Percentiles rank a stretch among this genome's conserved stretches.
These are phyloP conservation scores for Coptodon bakossiorum DNA, from an alignment of 2,113 vertebrate species.

Conservation along the genomic window DNA sequence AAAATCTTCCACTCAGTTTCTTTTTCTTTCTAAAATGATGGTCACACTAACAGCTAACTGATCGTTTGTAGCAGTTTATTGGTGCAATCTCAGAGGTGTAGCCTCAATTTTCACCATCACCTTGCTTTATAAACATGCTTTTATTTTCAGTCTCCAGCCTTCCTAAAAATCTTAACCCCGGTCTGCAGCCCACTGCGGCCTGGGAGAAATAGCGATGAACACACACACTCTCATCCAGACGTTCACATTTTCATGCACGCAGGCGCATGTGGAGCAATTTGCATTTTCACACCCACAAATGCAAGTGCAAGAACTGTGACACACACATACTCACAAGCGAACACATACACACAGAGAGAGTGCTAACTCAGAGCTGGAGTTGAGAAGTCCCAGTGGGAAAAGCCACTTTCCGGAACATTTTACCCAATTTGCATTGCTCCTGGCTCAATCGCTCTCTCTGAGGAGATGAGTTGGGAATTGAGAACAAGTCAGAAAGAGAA, in stretches of 20 bases:
- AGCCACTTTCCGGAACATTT: conserved; percentile 69
- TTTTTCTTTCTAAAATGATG: background rate
- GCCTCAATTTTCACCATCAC: conserved; percentile 19
- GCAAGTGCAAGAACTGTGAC: background rate
- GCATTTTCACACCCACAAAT: background rate
- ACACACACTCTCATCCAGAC: background rate
- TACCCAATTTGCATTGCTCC: conserved; percentile 71
- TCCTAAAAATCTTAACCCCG: background rate
- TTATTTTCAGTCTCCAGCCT: background rate
- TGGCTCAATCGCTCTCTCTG: conserved; percentile 51
- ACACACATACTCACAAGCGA: background rate
- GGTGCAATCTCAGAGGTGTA: conserved; percentile 1
- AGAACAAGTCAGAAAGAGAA: conserved; percentile 8
- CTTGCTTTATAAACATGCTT: background rate
- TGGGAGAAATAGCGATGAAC: background rate
- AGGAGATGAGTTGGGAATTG: conserved; percentile 30
- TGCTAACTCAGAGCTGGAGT: conserved; percentile 45
- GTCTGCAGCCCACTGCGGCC: background rate
- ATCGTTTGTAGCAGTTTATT: background rate
- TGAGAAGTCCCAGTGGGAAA: conserved; percentile 58
- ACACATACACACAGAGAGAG: background rate
- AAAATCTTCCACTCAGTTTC: background rate
- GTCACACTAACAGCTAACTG: conserved; percentile 3
- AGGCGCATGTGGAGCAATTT: conserved; percentile 4
- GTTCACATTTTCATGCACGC: background rate